Base-by-base conservation (phyloP, 2,797 vertebrate genomes). In the Galagoides demidoff region DNA sequence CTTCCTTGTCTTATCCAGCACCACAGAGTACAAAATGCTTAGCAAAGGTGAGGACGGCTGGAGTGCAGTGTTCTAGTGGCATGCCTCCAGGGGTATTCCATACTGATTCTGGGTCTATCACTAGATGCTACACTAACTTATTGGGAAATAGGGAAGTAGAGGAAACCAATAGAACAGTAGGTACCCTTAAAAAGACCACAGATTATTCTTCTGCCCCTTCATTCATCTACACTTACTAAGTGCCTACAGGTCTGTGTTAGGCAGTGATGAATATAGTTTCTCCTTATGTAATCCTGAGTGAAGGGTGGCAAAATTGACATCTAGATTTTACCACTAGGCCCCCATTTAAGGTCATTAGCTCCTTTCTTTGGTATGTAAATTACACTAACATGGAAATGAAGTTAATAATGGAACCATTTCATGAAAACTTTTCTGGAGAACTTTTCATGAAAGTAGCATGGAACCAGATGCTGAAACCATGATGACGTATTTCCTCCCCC, bases 401-500 rank as follows among this genome's bases (percentile, higher is more conserved):
- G 10, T 87, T 73, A 74, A 59, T 77, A 49, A 63, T 57, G 39
- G 59, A 55, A 83, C 16, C 66, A 34, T 37, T 74, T 87, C 64
- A 84, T 84, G 71, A 94, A 64, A 87, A 78, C 78, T 79, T 88
- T 66, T 84, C 57, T 84, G 68, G 71, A 94, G 70, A 87, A 73
- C 78, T 79, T 88, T 78, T 55, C 64, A 63, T 74, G 55, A 95
- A 59, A 79, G 63, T 37, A 52, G 10, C 70, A 6, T 79, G 29
- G 45, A 57, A 77, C 49, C 61, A 84, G 39, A 45, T 74, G 39
- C 39, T 43, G 49, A 90, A 81, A 78, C 90, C 20, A 79, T 9
- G 19, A 49, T 23, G 39, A 29, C 43, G 16, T 25, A 9, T 57
- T 74, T 66, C 66, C 39, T 79, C 27, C 29, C 49, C 19, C 7